These are phyloP conservation scores for Enteromius trimaculatus DNA, from an alignment of 2,797 vertebrate genomes.

Conservation along the genomic window DNA sequence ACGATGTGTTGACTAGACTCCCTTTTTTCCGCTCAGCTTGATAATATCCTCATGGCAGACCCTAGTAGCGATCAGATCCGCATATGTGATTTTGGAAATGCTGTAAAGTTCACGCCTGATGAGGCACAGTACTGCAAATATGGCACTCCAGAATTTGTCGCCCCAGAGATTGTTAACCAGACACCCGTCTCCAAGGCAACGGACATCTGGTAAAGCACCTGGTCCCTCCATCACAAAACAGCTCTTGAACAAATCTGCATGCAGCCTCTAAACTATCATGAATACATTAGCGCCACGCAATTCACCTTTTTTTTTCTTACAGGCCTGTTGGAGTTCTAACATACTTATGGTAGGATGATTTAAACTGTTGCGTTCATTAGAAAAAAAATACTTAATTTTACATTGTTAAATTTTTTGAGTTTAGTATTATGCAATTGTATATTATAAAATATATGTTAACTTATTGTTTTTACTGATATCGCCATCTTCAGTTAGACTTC, in stretches of 20 bases:
- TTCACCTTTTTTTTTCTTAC: slow-evolving; percentile 57
- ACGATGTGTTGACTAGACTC: slow-evolving; percentile 17
- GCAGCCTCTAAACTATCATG: slow-evolving; percentile 28
- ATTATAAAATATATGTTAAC: background rate
- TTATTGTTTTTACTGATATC: background rate
- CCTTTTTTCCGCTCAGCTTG: slow-evolving; percentile 79
- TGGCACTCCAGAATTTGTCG: slow-evolving; percentile 94
- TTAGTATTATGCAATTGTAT: background rate
- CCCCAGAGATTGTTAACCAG: slow-evolving; percentile 97
- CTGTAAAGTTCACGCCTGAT: slow-evolving; percentile 81
- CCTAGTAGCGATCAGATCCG: slow-evolving; percentile 87
- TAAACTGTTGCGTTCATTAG: background rate
- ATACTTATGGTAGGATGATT: slow-evolving; percentile 88
- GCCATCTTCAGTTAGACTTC: background rate
- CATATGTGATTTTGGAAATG: slow-evolving; percentile 95
- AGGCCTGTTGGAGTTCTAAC: slow-evolving; percentile 93
- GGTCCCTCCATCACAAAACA: slow-evolving; percentile 30
- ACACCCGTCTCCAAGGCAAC: slow-evolving; percentile 91
- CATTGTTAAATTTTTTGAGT: background rate
- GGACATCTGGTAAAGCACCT: slow-evolving; percentile 87
- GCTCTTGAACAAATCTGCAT: slow-evolving; percentile 38
- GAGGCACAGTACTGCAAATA: slow-evolving; percentile 95
- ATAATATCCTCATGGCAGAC: slow-evolving; percentile 93
- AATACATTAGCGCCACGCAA: slow-evolving; percentile 30
- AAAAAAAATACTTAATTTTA: background rate